phyloP scores from a whole-genome alignment of 64 coral and sea anemone species.

The Stichodactyla mertensii region DNA sequence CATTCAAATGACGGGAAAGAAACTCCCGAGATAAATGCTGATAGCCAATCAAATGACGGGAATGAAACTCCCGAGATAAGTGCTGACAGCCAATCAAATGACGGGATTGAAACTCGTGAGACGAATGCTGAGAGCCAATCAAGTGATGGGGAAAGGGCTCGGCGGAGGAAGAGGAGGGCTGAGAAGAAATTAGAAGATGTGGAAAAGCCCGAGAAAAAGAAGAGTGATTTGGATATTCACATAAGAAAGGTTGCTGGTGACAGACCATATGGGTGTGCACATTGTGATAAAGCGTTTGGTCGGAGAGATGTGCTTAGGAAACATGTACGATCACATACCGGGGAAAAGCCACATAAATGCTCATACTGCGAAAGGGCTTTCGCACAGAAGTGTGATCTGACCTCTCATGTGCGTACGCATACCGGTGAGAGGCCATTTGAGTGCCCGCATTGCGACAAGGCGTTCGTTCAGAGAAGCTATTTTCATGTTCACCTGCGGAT shows the following conservation, averaged over 20 bases:
- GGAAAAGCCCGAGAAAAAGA: not conserved
- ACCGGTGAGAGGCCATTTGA: not conserved
- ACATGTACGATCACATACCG: not conserved
- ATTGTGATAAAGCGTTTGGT: not conserved
- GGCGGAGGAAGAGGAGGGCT: no score
- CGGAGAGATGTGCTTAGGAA: not conserved
- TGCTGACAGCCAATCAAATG: no score
- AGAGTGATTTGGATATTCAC: not conserved
- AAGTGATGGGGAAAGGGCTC: no score
- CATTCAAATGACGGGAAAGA: no score
- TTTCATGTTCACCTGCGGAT: not conserved
- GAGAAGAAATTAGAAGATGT: no score
- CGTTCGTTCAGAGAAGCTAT: not conserved
- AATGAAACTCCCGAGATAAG: no score
- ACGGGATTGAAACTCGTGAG: no score
- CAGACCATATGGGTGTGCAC: not conserved
- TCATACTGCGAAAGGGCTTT: not conserved
- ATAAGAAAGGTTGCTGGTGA: not conserved
- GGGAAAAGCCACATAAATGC: conserved; percentile 1
- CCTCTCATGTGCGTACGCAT: not conserved
- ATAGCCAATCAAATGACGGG: no score
- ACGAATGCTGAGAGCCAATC: no score
- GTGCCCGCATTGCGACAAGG: not conserved
- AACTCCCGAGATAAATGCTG: no score
- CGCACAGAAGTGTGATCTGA: not conserved